Conservation (phyloP, 2,797 vertebrate genomes). For the Schizopygopsis malacanthus region DNA sequence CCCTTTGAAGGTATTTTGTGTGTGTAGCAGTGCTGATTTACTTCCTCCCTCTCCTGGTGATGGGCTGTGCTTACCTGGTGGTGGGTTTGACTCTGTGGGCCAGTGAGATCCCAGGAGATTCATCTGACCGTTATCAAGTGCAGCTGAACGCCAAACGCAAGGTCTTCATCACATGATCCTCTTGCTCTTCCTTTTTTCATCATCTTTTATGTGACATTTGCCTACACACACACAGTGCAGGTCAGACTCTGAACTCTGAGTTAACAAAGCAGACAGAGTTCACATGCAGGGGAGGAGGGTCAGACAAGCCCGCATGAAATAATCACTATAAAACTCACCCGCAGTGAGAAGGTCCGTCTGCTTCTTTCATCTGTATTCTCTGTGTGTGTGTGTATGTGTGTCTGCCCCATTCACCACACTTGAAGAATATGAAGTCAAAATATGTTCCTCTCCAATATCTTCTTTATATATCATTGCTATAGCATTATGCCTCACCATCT, state of each 20-base stretch:
- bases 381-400: not conserved
- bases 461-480: not conserved
- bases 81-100: conserved; percentile 96
- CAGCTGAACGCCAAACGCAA: conserved; percentile 95
- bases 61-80: conserved; percentile 91
- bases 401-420: conserved; percentile 11
- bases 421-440: not conserved
- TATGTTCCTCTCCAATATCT: not conserved
- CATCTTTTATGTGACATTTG: conserved; percentile 31
- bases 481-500: not conserved
- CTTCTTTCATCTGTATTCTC: not conserved
- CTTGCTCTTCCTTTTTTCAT: conserved; percentile 14
- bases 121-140: conserved; percentile 93
- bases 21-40: conserved; percentile 91
- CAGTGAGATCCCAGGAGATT: conserved; percentile 94
- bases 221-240: conserved; percentile 34
- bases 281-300: conserved; percentile 35
- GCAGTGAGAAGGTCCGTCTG: conserved; percentile 1
- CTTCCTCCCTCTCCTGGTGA: conserved; percentile 91
- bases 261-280: conserved; percentile 35
- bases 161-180: conserved; percentile 70
- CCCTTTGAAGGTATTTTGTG: conserved; percentile 86
- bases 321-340: conserved; percentile 27
- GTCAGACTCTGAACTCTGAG: conserved; percentile 21
- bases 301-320: conserved; percentile 36